Evolutionary conservation across 2,797 vertebrate genomes (phyloP).

Genomic region (Naso thynnoides): DNA sequence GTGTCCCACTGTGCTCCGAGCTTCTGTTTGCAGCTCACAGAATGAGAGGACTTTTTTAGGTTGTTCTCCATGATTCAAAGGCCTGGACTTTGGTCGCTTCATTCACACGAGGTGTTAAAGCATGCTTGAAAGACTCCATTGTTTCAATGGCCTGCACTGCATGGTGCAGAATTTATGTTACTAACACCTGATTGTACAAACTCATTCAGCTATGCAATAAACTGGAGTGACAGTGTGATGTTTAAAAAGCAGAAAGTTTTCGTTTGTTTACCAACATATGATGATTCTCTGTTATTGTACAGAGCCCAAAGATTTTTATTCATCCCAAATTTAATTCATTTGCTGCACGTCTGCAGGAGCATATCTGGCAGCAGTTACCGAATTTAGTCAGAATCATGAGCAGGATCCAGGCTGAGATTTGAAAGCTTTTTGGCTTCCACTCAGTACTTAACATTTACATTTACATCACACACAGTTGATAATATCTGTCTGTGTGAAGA

Average conservation of each 20-base stretch:
- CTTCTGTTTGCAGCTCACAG: slow-evolving; percentile 24
- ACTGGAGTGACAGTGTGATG: not conserved
- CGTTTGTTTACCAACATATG: not conserved
- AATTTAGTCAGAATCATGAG: not conserved
- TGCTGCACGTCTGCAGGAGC: not conserved
- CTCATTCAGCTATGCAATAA: slow-evolving; percentile 23
- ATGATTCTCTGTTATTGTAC: not conserved
- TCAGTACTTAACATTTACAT: too few species aligned
- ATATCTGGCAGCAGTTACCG: not conserved
- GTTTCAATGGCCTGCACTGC: slow-evolving; percentile 53
- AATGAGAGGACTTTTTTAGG: slow-evolving; percentile 9
- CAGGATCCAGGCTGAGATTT: too few species aligned
- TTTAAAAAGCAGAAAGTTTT: not conserved
- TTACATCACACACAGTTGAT: too few species aligned
- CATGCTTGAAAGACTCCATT: slow-evolving; percentile 65
- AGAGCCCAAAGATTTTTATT: not conserved
- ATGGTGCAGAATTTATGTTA: slow-evolving; percentile 30
- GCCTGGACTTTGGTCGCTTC: slow-evolving; percentile 69
- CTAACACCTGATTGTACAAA: slow-evolving; percentile 39
- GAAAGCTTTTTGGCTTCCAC: too few species aligned
- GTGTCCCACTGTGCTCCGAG: not conserved
- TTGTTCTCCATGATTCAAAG: slow-evolving; percentile 18
- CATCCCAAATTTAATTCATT: not conserved
- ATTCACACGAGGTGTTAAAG: slow-evolving; percentile 47
- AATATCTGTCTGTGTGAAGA: too few species aligned